Evolutionary conservation across 2,797 vertebrate species (phyloP).

Genomic region (Acropternis orthonyx): DNA sequence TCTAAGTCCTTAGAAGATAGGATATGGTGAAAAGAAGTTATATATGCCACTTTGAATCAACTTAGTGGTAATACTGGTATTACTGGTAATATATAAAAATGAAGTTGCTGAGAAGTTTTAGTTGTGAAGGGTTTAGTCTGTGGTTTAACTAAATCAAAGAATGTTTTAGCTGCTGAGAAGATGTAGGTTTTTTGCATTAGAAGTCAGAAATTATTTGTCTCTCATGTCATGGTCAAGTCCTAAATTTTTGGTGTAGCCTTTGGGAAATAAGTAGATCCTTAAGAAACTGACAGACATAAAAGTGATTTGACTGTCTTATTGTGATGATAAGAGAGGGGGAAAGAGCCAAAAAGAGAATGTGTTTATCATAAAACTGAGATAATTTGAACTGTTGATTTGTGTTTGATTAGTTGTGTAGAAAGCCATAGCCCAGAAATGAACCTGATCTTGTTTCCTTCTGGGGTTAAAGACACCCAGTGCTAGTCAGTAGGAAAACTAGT

Average conservation of each 20-base stretch:
- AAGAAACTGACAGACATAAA: not conserved
- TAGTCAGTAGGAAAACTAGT: not conserved
- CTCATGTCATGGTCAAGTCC: not conserved
- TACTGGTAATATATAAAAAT: not conserved
- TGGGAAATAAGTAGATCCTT: not conserved
- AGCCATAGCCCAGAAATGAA: not conserved
- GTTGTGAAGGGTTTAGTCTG: not conserved
- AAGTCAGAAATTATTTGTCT: not conserved
- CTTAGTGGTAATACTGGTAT: not conserved
- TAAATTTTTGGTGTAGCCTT: not conserved
- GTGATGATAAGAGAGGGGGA: fast-evolving
- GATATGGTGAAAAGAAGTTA: not conserved
- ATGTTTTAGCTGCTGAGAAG: not conserved
- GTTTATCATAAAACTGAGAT: not conserved
- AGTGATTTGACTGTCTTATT: not conserved
- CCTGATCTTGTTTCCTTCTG: not conserved
- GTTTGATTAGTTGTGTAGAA: not conserved
- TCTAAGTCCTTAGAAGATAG: not conserved
- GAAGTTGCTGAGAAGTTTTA: not conserved
- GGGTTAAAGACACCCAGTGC: not conserved
- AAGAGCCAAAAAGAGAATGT: not conserved
- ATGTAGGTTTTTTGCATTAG: not conserved
- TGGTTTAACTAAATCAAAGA: not conserved
- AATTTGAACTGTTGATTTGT: not conserved
- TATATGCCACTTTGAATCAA: not conserved